These are phyloP conservation scores for Thyatira batis DNA, from an alignment of 2,888 invertebrate genomes.

Conservation along the genomic window DNA sequence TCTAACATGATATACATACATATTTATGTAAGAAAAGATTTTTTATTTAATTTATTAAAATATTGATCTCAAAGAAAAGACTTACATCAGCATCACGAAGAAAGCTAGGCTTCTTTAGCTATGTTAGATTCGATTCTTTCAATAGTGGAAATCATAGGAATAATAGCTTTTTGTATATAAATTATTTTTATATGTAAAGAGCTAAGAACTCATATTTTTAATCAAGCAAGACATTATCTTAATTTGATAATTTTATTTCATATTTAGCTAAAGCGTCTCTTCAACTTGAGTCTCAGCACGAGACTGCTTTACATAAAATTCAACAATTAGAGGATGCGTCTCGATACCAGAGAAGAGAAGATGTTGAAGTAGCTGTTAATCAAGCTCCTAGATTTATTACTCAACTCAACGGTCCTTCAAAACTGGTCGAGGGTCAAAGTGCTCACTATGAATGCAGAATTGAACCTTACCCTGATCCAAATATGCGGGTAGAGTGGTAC, in stretches of 20 bases:
- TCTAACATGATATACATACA: neutral
- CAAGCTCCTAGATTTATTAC: conserved; percentile 93
- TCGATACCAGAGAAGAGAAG: conserved; percentile 90
- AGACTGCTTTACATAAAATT: conserved; percentile 93
- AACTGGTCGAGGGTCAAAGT: conserved; percentile 92
- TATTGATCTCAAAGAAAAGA: no score
- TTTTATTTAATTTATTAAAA: no score
- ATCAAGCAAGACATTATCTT: neutral
- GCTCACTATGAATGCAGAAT: conserved; percentile 96
- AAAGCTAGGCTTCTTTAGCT: no score
- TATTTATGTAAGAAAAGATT: no score
- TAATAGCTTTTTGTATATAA: no score
- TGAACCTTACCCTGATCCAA: conserved; percentile 95
- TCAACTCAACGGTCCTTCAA: conserved; percentile 92
- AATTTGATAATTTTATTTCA: conserved; percentile 5
- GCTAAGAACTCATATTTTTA: neutral
- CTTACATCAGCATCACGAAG: no score
- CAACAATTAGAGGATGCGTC: conserved; percentile 92
- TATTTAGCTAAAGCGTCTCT: conserved; percentile 90
- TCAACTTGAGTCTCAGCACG: conserved; percentile 94
- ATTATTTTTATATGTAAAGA: neutral
- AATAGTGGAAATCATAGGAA: no score
- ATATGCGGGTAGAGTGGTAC: conserved; percentile 95
- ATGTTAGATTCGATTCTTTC: no score
- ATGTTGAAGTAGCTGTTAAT: conserved; percentile 90